These are phyloP conservation scores for Liodrosophila aerea DNA, from an alignment of 2,888 invertebrate genomes.

Conservation along the genomic window DNA sequence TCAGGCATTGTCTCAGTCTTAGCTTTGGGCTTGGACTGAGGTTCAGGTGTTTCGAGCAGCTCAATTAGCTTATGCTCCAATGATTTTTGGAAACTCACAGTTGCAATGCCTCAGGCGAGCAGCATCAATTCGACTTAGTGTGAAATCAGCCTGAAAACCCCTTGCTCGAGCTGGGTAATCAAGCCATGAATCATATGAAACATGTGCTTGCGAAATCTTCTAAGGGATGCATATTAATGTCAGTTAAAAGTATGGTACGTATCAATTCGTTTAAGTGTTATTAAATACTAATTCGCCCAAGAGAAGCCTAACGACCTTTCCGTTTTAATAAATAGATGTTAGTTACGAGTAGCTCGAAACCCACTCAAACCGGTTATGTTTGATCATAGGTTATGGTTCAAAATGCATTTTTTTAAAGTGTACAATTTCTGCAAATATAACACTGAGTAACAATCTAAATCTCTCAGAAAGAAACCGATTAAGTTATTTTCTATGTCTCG, in stretches of 20 bases:
- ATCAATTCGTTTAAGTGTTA: too few species aligned
- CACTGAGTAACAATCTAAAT: too few species aligned
- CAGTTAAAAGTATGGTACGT: background rate
- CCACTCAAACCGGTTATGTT: too few species aligned
- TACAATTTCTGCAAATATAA: too few species aligned
- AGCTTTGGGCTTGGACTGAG: constrained; percentile 13
- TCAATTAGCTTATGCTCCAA: constrained; percentile 53
- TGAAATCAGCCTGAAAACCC: constrained; percentile 36
- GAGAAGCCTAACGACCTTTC: too few species aligned
- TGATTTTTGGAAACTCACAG: constrained; percentile 50
- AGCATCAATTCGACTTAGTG: constrained; percentile 41
- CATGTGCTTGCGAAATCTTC: constrained; percentile 1
- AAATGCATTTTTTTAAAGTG: too few species aligned
- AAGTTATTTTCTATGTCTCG: too few species aligned
- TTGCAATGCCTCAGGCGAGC: constrained; percentile 43
- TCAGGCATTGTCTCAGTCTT: constrained; percentile 7
- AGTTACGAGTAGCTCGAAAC: too few species aligned
- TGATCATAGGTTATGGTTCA: too few species aligned
- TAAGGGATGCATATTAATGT: constrained; percentile 1
- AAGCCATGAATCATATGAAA: constrained; percentile 44
- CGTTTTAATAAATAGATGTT: too few species aligned
- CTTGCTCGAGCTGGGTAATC: constrained; percentile 32
- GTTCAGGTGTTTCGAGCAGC: constrained; percentile 60
- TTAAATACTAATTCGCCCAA: too few species aligned
- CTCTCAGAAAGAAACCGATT: too few species aligned